These are phyloP conservation scores for Thalassoma bifasciatum DNA, from an alignment of 2,113 vertebrate species.

Conservation along the genomic window DNA sequence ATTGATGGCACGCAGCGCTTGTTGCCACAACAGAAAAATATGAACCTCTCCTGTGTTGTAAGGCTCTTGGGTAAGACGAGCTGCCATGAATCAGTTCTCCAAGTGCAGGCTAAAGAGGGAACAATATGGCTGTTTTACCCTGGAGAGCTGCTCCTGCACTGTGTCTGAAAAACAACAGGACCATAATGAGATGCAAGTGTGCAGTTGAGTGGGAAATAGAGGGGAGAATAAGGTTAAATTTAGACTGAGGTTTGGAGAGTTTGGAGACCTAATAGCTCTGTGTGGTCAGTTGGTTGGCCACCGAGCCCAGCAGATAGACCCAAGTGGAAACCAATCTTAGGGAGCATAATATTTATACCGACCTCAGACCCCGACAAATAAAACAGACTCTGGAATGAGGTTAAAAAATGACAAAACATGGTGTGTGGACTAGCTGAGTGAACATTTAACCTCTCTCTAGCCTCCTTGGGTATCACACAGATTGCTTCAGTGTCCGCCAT, in stretches of 20 bases:
- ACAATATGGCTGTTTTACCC: conserved; percentile 47
- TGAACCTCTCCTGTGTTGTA: background rate
- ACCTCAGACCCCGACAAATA: conserved; percentile 68
- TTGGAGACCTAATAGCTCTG: conserved; percentile 65
- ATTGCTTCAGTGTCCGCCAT: too few species aligned
- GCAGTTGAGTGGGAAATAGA: conserved; percentile 46
- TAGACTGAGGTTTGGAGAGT: conserved; percentile 67
- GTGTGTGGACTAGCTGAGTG: conserved; percentile 1
- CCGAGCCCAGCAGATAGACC: conserved; percentile 56
- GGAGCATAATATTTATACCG: conserved; percentile 63
- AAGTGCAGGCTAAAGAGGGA: conserved; percentile 22
- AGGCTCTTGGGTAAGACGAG: conserved; percentile 21
- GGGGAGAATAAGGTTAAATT: conserved; percentile 66
- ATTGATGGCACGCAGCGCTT: conserved; percentile 4
- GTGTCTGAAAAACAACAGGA: conserved; percentile 59
- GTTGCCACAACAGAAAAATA: conserved; percentile 3
- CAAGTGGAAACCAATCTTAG: conserved; percentile 62
- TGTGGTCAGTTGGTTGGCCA: conserved; percentile 63
- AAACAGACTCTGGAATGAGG: conserved; percentile 59
- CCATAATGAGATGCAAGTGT: conserved; percentile 64
- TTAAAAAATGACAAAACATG: conserved; percentile 41
- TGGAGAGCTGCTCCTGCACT: conserved; percentile 37
- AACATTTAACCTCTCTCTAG: background rate
- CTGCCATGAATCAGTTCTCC: background rate
- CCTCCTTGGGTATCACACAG: background rate